Base-by-base conservation (phyloP, 2,113 vertebrate genomes). In the Furnarius figulus region DNA sequence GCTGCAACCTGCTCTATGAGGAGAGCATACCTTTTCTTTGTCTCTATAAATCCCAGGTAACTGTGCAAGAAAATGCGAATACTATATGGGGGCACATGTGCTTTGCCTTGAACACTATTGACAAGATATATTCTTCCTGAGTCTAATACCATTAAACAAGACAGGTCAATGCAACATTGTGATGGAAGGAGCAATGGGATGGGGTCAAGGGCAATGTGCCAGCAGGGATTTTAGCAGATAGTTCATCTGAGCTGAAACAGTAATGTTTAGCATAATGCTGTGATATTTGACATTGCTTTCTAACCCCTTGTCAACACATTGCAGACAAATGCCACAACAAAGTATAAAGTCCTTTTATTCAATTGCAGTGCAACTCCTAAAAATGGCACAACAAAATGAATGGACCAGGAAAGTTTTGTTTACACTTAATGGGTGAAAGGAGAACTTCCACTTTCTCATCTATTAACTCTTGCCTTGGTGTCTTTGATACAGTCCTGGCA, bases 41-140 rank as follows among this genome's bases (percentile, higher is more conserved):
- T 46, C 39, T 93, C 20, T 67, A 46, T 42, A 80, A 90, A 84
- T 86, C 58, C n/a, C 35, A 83, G 37, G 25, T 85, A 58, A 44
- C 14, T 19, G 19, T 35, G 18, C 30, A 86, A 67, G 82, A 88
- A 86, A 83, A 92, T 44, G 18, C 12, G 83, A 85, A 87, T 87
- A 62, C 18, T n/a, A 2, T 24, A 39, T 0, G 0, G 13, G 4
- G n/a, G 14, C 20, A 80, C 0, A 0, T 35, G 21, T 31, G 28
- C 22, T 90, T 94, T 70, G 14, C n/a, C 10, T 79, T 2, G 1
- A 47, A 44, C 53, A 19, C 25, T 61, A 2, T 20, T 61, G 31
- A 66, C 61, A 87, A 50, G 46, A 40, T 18, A 83, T 31, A 46
- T 4, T 65, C 70, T 82, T 91, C 50, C 56, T 52, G 28, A 72